These are phyloP conservation scores for Conomelus anceps DNA, from an alignment of 2,888 invertebrate species.

Conservation along the genomic window DNA sequence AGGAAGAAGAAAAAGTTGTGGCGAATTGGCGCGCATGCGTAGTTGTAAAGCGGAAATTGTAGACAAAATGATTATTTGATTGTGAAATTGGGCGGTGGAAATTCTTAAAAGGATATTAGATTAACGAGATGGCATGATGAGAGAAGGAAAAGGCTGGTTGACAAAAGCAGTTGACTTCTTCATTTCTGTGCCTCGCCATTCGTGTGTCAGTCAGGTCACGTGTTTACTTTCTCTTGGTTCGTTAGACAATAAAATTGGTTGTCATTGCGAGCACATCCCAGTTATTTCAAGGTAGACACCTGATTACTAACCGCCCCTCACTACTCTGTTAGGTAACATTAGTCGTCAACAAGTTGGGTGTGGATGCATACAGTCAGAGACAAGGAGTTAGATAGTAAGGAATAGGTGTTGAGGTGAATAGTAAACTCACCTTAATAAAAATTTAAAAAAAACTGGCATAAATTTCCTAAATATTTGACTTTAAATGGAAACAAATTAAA, in stretches of 20 bases:
- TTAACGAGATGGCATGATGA: too few relatives aligned
- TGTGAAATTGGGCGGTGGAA: not conserved
- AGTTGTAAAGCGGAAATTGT: not conserved
- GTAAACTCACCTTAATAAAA: not conserved
- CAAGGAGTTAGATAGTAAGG: not conserved
- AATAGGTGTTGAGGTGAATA: not conserved
- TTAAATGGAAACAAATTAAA: too few relatives aligned
- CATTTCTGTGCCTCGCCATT: not conserved
- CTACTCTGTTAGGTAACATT: not conserved
- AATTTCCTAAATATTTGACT: too few relatives aligned
- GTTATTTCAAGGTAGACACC: not conserved
- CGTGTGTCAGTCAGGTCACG: not conserved
- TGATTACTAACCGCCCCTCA: not conserved
- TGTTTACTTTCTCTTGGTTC: constrained; percentile 2
- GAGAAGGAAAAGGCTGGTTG: not conserved
- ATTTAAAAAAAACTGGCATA: too few relatives aligned
- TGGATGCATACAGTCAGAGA: not conserved
- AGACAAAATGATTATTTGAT: not conserved
- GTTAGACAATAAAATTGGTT: constrained; percentile 11
- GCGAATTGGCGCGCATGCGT: too few relatives aligned
- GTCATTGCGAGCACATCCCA: not conserved
- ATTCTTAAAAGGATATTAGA: not conserved
- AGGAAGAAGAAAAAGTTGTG: too few relatives aligned
- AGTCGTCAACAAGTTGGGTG: not conserved
- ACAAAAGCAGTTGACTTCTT: not conserved